Evolutionary conservation across 2,888 invertebrate genomes (phyloP).

Genomic region (Sialis lutaria): DNA sequence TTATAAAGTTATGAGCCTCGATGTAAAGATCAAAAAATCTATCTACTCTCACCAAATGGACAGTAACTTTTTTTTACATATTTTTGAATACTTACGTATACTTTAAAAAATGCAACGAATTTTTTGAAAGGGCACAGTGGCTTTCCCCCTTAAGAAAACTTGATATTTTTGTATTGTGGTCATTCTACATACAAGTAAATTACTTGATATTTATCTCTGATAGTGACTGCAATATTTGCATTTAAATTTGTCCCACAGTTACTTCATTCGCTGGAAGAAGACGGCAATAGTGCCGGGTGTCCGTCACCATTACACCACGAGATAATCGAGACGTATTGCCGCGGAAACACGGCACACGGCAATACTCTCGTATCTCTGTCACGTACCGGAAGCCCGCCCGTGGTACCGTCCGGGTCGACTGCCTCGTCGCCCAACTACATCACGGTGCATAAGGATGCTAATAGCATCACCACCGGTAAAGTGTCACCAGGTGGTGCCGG

Average conservation of each 20-base stretch:
- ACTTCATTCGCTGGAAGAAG: slow-evolving; percentile 60
- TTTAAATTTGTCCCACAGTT: slow-evolving; percentile 28
- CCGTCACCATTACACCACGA: slow-evolving; percentile 15
- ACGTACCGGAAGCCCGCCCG: background rate
- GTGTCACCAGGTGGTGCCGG: background rate
- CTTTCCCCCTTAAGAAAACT: no score
- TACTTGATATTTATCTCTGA: no score
- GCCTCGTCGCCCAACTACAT: background rate
- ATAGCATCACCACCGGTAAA: background rate
- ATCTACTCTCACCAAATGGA: no score
- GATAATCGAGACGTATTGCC: slow-evolving; percentile 8
- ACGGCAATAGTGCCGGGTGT: slow-evolving; percentile 37
- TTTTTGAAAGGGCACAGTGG: no score
- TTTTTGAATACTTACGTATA: no score
- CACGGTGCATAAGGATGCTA: background rate
- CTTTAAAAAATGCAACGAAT: no score
- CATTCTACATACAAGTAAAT: no score
- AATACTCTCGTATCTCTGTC: background rate
- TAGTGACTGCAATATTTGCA: no score
- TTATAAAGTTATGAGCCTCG: no score
- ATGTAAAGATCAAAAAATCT: no score
- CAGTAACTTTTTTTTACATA: no score
- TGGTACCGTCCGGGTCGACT: background rate
- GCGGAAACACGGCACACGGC: background rate
- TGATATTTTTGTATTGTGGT: no score